phyloP scores from a whole-genome alignment of 2,888 invertebrate genomes.

The Himalopsyche kuldschensis region DNA sequence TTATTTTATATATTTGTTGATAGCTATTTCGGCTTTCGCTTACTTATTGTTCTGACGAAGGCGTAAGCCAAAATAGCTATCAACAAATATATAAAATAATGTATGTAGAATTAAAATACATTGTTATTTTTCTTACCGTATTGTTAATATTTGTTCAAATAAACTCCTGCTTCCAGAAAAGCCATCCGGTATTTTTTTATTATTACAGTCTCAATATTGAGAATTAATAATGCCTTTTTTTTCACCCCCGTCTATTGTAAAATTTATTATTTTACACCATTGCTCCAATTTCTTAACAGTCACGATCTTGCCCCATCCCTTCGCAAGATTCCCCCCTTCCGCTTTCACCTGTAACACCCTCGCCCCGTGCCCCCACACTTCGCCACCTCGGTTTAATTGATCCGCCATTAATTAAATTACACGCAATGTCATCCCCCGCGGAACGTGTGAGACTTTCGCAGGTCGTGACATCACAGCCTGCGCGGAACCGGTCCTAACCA shows the following conservation, averaged over 20 bases:
- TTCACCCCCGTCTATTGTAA: not conserved
- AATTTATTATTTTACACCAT: not conserved
- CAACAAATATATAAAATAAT: too few species aligned
- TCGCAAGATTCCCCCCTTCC: not conserved
- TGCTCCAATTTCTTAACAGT: not conserved
- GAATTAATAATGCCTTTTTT: not conserved
- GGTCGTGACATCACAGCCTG: not conserved
- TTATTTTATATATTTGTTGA: too few species aligned
- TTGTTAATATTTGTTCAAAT: too few species aligned
- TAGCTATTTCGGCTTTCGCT: too few species aligned
- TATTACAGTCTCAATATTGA: too few species aligned
- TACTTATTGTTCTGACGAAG: too few species aligned
- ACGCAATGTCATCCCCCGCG: constrained; percentile 28
- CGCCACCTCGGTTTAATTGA: constrained; percentile 24
- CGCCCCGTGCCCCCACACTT: not conserved
- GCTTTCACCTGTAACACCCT: not conserved
- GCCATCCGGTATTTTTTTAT: too few species aligned
- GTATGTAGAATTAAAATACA: too few species aligned
- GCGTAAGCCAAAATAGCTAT: too few species aligned
- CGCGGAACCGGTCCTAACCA: not conserved
- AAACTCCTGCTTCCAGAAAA: too few species aligned
- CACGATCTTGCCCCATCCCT: not conserved
- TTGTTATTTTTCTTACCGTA: too few species aligned
- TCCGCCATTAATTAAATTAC: constrained; percentile 35
- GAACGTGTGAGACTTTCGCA: constrained; percentile 7